phyloP scores from a whole-genome alignment of 2,797 vertebrate species.

The Bradypodion ventrale region DNA sequence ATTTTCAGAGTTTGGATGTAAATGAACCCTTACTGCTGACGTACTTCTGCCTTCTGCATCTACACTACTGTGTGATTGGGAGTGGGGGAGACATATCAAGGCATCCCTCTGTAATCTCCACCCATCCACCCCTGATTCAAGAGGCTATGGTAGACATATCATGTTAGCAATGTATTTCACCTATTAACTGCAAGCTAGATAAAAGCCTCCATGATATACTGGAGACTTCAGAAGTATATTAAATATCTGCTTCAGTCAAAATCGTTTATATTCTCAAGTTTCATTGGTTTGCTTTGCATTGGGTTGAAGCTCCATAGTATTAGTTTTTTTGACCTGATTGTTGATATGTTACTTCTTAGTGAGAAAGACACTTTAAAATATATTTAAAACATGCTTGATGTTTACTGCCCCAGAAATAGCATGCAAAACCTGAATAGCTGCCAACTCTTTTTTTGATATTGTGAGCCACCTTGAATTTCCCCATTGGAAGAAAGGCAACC shows the following conservation, averaged over 20 bases:
- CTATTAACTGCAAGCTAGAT: background rate
- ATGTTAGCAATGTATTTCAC: background rate
- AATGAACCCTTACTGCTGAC: background rate
- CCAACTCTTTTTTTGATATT: slow-evolving; percentile 34
- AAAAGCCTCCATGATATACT: background rate
- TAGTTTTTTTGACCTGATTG: background rate
- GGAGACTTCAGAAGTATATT: background rate
- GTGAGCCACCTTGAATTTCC: no score
- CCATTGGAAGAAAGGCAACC: no score
- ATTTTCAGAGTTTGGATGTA: background rate
- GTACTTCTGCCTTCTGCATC: background rate
- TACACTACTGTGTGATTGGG: no score
- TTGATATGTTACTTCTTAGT: background rate
- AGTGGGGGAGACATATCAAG: no score
- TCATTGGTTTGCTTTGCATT: background rate
- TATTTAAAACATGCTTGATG: slow-evolving; percentile 28
- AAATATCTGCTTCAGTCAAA: background rate
- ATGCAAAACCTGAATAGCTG: slow-evolving; percentile 9
- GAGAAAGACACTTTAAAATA: no score
- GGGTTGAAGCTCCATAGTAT: background rate
- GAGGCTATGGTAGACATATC: no score
- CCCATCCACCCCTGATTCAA: no score
- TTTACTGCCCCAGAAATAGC: background rate
- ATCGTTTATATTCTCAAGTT: background rate
- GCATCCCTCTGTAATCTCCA: no score